Percentiles rank a stretch among this genome's conserved stretches.
These are phyloP conservation scores for Paragorgia papillata DNA, from an alignment of 92 coral and sea anemone genomes.

Conservation along the genomic window DNA sequence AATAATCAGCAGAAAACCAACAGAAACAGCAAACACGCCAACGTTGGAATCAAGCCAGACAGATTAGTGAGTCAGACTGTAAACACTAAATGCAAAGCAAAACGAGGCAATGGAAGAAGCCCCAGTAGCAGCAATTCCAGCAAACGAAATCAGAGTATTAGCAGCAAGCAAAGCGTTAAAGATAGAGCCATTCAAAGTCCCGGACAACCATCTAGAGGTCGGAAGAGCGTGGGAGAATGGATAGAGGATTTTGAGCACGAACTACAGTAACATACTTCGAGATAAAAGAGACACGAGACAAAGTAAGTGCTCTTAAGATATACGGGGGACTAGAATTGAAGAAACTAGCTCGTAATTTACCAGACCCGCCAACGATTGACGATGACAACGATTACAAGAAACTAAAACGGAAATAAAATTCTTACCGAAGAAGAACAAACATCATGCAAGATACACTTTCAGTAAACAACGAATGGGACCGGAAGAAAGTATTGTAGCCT, in stretches of 20 bases:
- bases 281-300: slow-evolving; percentile 56
- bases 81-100: no score
- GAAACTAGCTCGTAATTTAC: slow-evolving; percentile 58
- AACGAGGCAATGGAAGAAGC: no score
- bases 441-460: slow-evolving; percentile 63
- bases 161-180: slow-evolving; percentile 47
- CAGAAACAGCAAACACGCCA: no score
- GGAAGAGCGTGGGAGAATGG: slow-evolving; percentile 75
- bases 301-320: slow-evolving; percentile 60
- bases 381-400: slow-evolving; percentile 51
- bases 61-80: no score
- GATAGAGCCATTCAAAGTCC: slow-evolving; percentile 55
- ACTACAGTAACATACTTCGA: slow-evolving; percentile 60
- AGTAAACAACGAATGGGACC: slow-evolving; percentile 42
- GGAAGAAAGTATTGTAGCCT: slow-evolving; percentile 48
- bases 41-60: no score
- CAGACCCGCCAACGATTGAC: slow-evolving; percentile 55
- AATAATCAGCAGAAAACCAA: no score
- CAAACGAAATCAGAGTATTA: slow-evolving; percentile 22
- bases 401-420: slow-evolving; percentile 50
- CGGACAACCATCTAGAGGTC: slow-evolving; percentile 61
- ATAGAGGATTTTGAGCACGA: slow-evolving; percentile 67
- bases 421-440: no score
- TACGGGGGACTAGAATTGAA: slow-evolving; percentile 63
- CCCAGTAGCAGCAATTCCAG: neutral